These are phyloP conservation scores for Limnephilus auricula DNA, from an alignment of 2,888 invertebrate species.

Conservation along the genomic window DNA sequence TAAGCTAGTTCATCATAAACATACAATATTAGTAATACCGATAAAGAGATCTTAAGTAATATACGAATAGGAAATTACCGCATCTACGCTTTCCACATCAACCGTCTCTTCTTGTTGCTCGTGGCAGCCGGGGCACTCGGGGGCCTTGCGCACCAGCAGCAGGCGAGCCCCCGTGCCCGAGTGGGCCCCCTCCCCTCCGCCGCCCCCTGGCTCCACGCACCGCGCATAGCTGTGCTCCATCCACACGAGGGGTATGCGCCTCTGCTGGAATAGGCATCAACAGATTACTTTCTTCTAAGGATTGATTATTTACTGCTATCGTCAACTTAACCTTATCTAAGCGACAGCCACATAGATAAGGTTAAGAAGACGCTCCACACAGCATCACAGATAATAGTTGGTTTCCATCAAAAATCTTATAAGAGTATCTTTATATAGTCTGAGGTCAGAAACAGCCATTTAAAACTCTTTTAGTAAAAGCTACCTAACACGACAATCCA, in stretches of 20 bases:
- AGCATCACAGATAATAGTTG: too few species aligned
- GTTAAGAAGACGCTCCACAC: too few species aligned
- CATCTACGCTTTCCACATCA: slow-evolving; percentile 63
- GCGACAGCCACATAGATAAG: too few species aligned
- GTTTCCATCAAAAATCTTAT: too few species aligned
- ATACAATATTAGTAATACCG: not conserved
- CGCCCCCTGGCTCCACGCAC: slow-evolving; percentile 51
- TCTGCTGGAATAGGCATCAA: slow-evolving; percentile 45
- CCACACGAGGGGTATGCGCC: slow-evolving; percentile 69
- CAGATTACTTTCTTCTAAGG: not conserved
- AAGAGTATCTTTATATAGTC: too few species aligned
- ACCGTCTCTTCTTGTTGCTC: slow-evolving; percentile 56
- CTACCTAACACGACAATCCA: too few species aligned
- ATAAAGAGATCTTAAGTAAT: not conserved
- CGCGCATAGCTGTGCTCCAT: slow-evolving; percentile 75
- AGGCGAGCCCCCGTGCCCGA: slow-evolving; percentile 68
- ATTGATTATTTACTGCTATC: not conserved
- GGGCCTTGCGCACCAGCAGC: slow-evolving; percentile 68
- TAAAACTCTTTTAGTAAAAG: too few species aligned
- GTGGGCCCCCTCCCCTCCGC: slow-evolving; percentile 61
- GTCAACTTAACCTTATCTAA: too few species aligned
- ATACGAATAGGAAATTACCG: slow-evolving; percentile 40
- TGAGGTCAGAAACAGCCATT: too few species aligned
- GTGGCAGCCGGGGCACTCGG: slow-evolving; percentile 65
- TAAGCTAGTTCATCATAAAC: not conserved